phyloP scores from a whole-genome alignment of 1,140 invertebrate species.

The Lasioglossum baleicum region DNA sequence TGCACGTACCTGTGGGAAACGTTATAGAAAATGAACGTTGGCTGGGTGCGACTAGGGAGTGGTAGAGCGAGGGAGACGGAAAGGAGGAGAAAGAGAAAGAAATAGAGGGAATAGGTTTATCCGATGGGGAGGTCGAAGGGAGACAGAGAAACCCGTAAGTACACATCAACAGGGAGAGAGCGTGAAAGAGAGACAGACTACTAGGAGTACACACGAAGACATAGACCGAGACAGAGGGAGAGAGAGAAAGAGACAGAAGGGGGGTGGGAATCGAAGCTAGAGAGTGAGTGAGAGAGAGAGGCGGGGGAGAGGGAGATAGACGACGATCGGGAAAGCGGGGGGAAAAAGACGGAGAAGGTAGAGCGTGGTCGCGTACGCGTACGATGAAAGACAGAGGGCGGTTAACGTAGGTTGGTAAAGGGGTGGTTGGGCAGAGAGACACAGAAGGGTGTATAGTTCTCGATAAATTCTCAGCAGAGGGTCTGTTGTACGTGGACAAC shows the following conservation, averaged over 20 bases:
- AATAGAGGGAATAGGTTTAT: too few relatives aligned
- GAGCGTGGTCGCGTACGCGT: neutral
- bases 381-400: neutral
- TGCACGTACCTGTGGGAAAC: neutral
- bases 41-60: neutral
- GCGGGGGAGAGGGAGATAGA: neutral
- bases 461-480: conserved; percentile 5
- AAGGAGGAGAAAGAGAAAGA: neutral
- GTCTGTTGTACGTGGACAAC: conserved; percentile 22
- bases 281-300: neutral
- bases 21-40: conserved; percentile 3
- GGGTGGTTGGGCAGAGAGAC: neutral
- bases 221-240: neutral
- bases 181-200: neutral
- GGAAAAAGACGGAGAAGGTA: neutral
- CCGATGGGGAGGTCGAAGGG: neutral
- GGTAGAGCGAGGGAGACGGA: neutral
- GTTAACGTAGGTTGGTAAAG: neutral
- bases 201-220: neutral
- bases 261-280: neutral
- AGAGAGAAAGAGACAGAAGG: neutral
- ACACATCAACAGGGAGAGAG: neutral
- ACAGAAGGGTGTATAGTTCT: neutral
- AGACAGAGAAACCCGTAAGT: neutral
- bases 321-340: neutral